Base-by-base conservation (phyloP, 1,140 invertebrate species). In the Ruditapes philippinarum region DNA sequence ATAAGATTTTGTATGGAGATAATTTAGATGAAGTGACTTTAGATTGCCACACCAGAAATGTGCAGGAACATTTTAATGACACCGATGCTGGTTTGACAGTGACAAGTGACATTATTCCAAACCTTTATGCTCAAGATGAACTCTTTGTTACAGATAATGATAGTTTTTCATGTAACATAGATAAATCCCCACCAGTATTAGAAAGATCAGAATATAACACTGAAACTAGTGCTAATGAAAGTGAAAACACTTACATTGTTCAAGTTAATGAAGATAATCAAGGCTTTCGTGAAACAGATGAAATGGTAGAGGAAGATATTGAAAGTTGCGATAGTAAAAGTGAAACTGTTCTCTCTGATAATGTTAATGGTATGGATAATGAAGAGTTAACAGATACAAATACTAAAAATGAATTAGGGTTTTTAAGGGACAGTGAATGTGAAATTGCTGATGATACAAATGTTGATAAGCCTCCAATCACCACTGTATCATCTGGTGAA, bases 81-180 rank as follows among this genome's bases (percentile, higher is more conserved):
- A 70, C 33, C 22, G 65, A 70, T 38, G 65, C 65, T 33, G 42
- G 25, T 9, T 36, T 54, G 9, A 51, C 45, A 31, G 74, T 51
- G 45, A 36, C 74, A 51, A 51, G 28, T 78, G 74, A 78, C 54
- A 49, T 54, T 19, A 78, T 78, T 51, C 74, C 74, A 40, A 33
- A 78, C 19, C 19, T 78, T 14, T 51, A 31, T 78, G 74, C 31
- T 19, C 42, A 54, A 22, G 28, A 51, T 19, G 45, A 78, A 33
- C 3, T 22, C 22, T 0, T 2, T 12, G 17, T 36, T 38, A 70
- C 33, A 40, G 65, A 38, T 54, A 33, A 28, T 51, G 31, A 22
- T 40, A 19, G 49, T 49, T 49, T 42, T n/a, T 62, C 57, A 42
- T 38, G 49, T 40, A 49, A 78, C 19, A 49, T 78, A 19, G 74